Base-by-base conservation (phyloP, 2,113 vertebrate species). In the Ctenomys sociabilis region DNA sequence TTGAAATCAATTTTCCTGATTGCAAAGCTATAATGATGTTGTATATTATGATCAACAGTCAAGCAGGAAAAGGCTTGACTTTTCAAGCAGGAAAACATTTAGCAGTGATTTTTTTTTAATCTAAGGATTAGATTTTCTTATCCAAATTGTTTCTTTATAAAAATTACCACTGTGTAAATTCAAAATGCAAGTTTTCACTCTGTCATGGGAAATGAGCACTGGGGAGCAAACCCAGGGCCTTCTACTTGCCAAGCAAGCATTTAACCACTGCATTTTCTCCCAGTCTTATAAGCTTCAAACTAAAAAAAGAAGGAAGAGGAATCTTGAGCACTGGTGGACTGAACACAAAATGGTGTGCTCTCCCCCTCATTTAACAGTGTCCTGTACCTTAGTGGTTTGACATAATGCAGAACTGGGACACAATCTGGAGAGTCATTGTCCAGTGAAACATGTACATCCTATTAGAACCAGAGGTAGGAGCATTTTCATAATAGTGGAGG, bases 31-130 rank as follows among this genome's bases (percentile, higher is more conserved):
- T 70, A 83, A 73, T 68, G 4, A 24, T 45, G 7, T 85, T 91
- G 13, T 68, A 54, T 85, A 93, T 49, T 70, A 68, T 63, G 45
- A 1, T n/a, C 10, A 81, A 52, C 0, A 45, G 11, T 83, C 77
- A 95, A 70, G 5, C 32, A 86, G n/a, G 5, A 91, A 91, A 90
- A 72, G 14, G 49, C 28, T n/a, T n/a, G n/a, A n/a, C n/a, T n/a
- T n/a, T n/a, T n/a, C n/a, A n/a, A n/a, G n/a, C n/a, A n/a, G 14
- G 0, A 43, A 35, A 43, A 0, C 52, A 40, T 57, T 16, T 37
- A 81, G n/a, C 0, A 14, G 1, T 57, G 6, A n/a, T 19, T 91
- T 68, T 54, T 7, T 86, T 88, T 66, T 86, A 21, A 21, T 63
- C 3, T 3, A 19, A 64, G 26, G 5, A 24, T 26, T 40, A 32